These are phyloP conservation scores for Miniopterus natalensis DNA, from an alignment of 2,113 vertebrate species.

Conservation along the genomic window DNA sequence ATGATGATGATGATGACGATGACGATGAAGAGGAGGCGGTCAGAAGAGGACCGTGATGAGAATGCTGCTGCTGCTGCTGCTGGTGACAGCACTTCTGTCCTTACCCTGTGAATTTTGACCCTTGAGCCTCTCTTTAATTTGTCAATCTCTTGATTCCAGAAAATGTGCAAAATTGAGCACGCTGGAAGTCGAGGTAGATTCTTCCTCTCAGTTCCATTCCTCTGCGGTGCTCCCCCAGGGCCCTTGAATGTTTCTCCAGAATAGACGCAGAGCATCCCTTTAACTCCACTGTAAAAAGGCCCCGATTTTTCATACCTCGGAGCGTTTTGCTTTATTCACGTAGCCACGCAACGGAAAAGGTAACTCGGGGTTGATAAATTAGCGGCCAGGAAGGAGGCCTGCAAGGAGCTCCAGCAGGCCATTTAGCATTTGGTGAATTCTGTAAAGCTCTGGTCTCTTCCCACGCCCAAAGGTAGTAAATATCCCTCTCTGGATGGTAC, in stretches of 20 bases:
- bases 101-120: background rate
- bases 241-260: constrained; percentile 53
- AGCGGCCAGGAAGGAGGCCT: constrained; percentile 75
- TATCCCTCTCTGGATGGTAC: constrained; percentile 60
- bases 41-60: background rate
- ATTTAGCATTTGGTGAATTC: constrained; percentile 84
- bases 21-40: background rate
- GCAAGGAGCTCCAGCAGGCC: constrained; percentile 80
- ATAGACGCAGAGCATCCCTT: constrained; percentile 77
- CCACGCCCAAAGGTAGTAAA: constrained; percentile 77
- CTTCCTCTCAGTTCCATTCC: background rate
- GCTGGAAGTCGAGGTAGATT: background rate
- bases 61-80: background rate
- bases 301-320: constrained; percentile 69
- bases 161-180: background rate
- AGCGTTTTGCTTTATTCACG: constrained; percentile 84
- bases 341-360: constrained; percentile 80
- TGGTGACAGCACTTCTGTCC: background rate
- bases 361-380: constrained; percentile 86
- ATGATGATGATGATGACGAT: background rate
- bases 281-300: constrained; percentile 72
- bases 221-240: accelerated
- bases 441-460: constrained; percentile 77
- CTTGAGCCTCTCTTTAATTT: background rate
- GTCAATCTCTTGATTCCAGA: background rate